Conservation (phyloP, 2,113 vertebrate species). For the Phalacrocorax carbo region DNA sequence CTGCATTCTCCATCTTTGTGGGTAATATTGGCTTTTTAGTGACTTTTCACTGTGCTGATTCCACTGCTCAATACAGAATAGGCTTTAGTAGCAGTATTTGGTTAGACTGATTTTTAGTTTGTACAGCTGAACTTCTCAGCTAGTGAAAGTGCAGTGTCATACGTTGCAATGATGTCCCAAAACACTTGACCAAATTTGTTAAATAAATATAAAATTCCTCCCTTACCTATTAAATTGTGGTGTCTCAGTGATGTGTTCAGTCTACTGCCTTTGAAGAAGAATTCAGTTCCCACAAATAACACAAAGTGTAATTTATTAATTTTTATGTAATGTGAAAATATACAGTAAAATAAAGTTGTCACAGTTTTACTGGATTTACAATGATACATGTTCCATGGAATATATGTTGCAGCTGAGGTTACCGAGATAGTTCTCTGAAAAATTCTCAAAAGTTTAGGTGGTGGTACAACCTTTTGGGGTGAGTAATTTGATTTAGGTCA, state of each 20-base stretch:
- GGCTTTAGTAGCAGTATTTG: neutral
- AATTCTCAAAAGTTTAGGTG: neutral
- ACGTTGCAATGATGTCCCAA: neutral
- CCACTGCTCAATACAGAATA: neutral
- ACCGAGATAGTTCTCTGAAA: neutral
- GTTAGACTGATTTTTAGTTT: neutral
- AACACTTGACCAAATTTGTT: neutral
- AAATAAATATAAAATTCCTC: neutral
- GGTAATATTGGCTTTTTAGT: neutral
- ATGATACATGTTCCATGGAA: too few relatives aligned
- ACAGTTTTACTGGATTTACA: neutral
- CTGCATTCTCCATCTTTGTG: neutral
- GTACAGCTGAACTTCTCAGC: neutral
- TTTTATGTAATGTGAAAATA: neutral
- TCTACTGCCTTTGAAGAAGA: neutral
- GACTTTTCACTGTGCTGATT: neutral
- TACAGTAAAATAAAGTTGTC: neutral
- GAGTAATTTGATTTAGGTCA: neutral
- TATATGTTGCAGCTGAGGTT: neutral
- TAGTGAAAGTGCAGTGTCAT: neutral
- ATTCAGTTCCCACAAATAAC: neutral
- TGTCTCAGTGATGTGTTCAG: neutral
- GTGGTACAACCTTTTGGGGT: accelerated
- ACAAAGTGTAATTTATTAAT: neutral
- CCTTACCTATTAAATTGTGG: neutral